Conservation (phyloP, 2,888 invertebrate genomes). For the Melikaiella ostensackeni region DNA sequence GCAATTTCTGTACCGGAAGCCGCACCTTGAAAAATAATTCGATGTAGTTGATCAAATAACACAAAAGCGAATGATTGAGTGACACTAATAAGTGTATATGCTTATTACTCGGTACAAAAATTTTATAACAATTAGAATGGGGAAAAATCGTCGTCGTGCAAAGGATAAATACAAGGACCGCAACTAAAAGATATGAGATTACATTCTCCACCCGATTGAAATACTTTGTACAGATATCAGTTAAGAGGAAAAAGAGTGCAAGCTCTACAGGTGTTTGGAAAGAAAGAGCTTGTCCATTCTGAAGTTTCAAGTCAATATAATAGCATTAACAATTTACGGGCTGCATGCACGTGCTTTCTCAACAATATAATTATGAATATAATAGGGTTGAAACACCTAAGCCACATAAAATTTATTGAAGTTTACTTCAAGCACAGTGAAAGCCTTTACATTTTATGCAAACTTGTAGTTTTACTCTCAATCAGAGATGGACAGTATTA, state of each 20-base stretch:
- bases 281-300: slow-evolving; percentile 1
- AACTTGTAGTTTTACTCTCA: neutral
- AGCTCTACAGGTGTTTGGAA: neutral
- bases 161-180: neutral
- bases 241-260: neutral
- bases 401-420: neutral
- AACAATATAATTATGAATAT: neutral
- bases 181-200: slow-evolving; percentile 8
- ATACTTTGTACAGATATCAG: neutral
- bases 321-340: neutral
- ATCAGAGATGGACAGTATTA: slow-evolving; percentile 22
- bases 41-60: neutral
- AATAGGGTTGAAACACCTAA: neutral
- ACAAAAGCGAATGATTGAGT: neutral
- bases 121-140: neutral
- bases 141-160: neutral
- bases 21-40: slow-evolving; percentile 41
- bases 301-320: neutral
- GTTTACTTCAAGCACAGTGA: slow-evolving; percentile 3
- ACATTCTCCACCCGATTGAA: neutral
- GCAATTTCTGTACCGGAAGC: slow-evolving; percentile 61
- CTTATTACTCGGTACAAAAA: neutral
- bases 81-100: neutral
- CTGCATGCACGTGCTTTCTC: slow-evolving; percentile 27
- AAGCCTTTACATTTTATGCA: slow-evolving; percentile 1